Base-by-base conservation (phyloP, 2,888 invertebrate species). In the Agrilus cyanescens region DNA sequence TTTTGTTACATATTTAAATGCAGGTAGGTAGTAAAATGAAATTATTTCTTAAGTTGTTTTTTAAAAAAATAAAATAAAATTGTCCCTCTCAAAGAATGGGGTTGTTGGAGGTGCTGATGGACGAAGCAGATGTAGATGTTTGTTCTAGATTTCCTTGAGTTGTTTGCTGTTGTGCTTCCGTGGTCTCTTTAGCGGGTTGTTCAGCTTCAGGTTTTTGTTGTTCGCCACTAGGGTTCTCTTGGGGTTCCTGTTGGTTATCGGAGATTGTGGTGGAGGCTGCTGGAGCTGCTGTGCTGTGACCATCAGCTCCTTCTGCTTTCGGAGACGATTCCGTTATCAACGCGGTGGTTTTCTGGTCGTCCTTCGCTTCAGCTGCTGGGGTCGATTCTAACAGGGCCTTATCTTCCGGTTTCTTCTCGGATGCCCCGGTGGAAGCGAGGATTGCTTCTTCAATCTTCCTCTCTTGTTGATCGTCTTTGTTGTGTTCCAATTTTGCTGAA, bases 211-310 rank as follows among this genome's bases (percentile, higher is more conserved):
- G 20, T 20, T 25, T 10, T 1, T 25, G 25, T 2, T 25, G 25
- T 8, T n/a, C n/a, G n/a, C n/a, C n/a, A n/a, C n/a, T n/a, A n/a
- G 8, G 10, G 8, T 25, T 25, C 2, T 25, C 10, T 25, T 25
- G 8, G 4, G 8, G 25, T 10, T 25, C 25, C 4, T 8, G 4
- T 41, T 43, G 40, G 18, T 42, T 40, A 39, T 45, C 46, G 40
- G 46, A 29, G 25, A 40, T 13, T 34, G 34, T 56, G 12, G 53
- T 53, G 12, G 47, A 49, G 7, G 54, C 56, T 37, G 49, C 48
- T 4, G 52, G 51, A 48, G 59, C 60, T 14, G 58, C 52, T 51
- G 57, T 58, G 38, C 57, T 56, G 50, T 58, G 58, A 36, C 55
- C 54, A 37, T 55, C 55, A n/a, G 56, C 43, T 6, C 51, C 52